Conservation (phyloP, 2,113 vertebrate species). For the Lepisosteus osseus region DNA sequence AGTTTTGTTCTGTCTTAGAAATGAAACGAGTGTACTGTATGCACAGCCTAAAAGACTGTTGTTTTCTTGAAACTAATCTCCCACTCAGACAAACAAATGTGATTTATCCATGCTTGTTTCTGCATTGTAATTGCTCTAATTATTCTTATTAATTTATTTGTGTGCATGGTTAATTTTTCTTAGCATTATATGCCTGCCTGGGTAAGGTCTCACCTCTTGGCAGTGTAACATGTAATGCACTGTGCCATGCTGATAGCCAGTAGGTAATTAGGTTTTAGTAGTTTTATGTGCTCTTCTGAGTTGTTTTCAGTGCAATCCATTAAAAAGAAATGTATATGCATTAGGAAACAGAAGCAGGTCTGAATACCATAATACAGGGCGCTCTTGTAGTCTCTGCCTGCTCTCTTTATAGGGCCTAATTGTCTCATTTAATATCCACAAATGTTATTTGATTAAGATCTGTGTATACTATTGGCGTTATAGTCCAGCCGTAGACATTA, state of each 20-base stretch:
- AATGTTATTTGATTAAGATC: too few relatives aligned
- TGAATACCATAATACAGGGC: too few relatives aligned
- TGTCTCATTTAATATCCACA: too few relatives aligned
- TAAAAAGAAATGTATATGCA: too few relatives aligned
- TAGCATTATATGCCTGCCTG: neutral
- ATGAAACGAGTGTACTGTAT: constrained; percentile 47
- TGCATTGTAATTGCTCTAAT: constrained; percentile 47
- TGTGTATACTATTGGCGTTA: too few relatives aligned
- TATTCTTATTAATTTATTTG: constrained; percentile 31
- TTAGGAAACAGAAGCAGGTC: too few relatives aligned
- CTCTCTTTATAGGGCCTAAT: too few relatives aligned
- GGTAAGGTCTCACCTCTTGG: constrained; percentile 7
- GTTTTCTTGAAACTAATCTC: constrained; percentile 55
- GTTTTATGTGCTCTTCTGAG: too few relatives aligned
- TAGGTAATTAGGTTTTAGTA: neutral
- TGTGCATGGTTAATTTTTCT: constrained; percentile 6
- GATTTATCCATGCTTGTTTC: constrained; percentile 32
- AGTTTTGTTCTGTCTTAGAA: constrained; percentile 39
- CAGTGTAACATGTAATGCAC: neutral
- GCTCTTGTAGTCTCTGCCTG: too few relatives aligned
- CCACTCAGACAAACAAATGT: constrained; percentile 39
- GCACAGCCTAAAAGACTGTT: constrained; percentile 31
- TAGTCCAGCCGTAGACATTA: too few relatives aligned
- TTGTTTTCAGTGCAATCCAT: too few relatives aligned
- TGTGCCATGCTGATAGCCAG: neutral